Evolutionary conservation across 2,888 invertebrate genomes (phyloP).

Genomic region (Melipona bicolor): DNA sequence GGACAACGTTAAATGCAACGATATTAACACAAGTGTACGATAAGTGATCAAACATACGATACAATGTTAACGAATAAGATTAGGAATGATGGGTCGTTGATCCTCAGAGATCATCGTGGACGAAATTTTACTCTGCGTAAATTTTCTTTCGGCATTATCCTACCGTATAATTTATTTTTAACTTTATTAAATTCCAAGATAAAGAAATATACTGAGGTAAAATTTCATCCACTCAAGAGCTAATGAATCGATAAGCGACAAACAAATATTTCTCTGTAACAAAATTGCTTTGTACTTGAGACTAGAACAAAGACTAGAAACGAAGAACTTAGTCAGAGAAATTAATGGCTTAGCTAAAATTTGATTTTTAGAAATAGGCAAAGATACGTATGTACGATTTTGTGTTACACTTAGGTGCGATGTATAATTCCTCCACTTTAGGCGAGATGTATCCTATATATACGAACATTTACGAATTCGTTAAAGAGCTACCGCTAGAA

Average conservation of each 20-base stretch:
- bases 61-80: background rate
- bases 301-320: background rate
- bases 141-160: too few relatives aligned
- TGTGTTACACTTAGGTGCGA: conserved; percentile 7
- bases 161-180: background rate
- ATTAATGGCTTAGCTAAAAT: background rate
- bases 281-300: background rate
- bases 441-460: conserved; percentile 16
- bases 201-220: background rate
- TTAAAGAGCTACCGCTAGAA: conserved; percentile 28
- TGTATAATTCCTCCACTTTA: background rate
- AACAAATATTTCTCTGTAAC: background rate
- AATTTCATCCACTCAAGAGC: background rate
- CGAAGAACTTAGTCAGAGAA: background rate
- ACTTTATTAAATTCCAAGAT: background rate
- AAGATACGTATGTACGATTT: conserved; percentile 4
- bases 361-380: background rate
- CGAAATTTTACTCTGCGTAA: background rate
- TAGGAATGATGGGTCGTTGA: conserved; percentile 1
- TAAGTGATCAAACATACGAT: background rate
- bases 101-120: background rate
- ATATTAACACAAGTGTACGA: background rate
- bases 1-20: conserved; percentile 10
- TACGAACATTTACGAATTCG: conserved; percentile 41
- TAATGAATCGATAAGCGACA: background rate